A percentile compares a stretch with the other conserved stretches of the same genome.
Conservation (phyloP, 2,888 invertebrate genomes). For the Campoplex capitator region DNA sequence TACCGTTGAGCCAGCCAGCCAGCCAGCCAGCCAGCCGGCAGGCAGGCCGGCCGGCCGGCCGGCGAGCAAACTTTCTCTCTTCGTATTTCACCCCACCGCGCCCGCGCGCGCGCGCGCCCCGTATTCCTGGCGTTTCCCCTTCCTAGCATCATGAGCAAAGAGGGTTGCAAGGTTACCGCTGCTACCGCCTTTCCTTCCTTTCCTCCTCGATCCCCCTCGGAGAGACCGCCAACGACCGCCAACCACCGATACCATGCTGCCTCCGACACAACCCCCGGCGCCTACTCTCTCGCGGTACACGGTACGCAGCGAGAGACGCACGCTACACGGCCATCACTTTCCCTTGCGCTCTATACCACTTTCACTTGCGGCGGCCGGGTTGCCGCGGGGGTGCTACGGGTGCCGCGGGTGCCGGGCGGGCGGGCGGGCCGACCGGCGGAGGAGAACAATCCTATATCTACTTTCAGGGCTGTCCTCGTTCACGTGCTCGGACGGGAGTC, state of each 20-base stretch:
- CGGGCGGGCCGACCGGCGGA: neutral
- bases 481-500: conserved; percentile 62
- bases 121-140: conserved; percentile 78
- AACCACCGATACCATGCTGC: conserved; percentile 69
- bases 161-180: conserved; percentile 84
- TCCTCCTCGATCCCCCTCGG: neutral
- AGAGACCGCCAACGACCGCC: conserved; percentile 67
- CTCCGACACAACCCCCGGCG: conserved; percentile 64
- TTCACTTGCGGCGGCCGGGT: conserved; percentile 58
- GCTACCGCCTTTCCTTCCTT: conserved; percentile 73
- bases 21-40: conserved; percentile 76
- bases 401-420: too few species aligned
- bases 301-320: conserved; percentile 71
- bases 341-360: conserved; percentile 71
- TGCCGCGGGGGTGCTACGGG: too few species aligned
- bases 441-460: conserved; percentile 28
- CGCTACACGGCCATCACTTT: conserved; percentile 79
- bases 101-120: neutral
- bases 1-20: conserved; percentile 72
- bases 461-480: conserved; percentile 63
- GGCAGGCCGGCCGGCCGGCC: conserved; percentile 76
- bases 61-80: conserved; percentile 73
- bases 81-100: conserved; percentile 66
- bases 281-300: conserved; percentile 64
- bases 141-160: conserved; percentile 77